Evolutionary conservation across 2,797 vertebrate genomes (phyloP), one percentile per base, ranked within the genome.

Genomic region (Heliangelus exortis): DNA sequence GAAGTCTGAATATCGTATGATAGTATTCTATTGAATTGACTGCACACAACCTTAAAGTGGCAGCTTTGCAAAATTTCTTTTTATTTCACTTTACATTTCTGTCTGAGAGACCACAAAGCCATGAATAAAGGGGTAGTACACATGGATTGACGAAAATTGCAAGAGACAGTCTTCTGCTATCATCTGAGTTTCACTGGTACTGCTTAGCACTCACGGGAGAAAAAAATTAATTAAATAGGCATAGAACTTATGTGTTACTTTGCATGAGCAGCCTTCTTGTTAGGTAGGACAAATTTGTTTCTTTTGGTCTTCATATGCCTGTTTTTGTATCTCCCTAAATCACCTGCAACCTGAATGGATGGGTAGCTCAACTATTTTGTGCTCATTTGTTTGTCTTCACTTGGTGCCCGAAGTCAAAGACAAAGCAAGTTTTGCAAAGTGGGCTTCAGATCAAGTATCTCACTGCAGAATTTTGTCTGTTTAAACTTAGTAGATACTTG

Each of bases 51-150:
- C 77, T 80, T 50, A 85, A 92, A 95, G 57, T 76, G 63, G 29
- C 21, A 84, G 82, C 84, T 96, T 96, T 94, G 74, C 54, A 95
- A 92, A 94, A 93, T 25, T 82, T 9, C 28, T 62, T 34, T 84
- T 92, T 53, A 73, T 89, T 95, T 95, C 78, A 74, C 33, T 91
- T 92, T 93, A 82, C 21, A 12, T 78, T 94, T 79, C 23, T 6
- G n/a, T 69, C 45, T 66, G 53, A 82, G 48, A 54, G 53, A 87
- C 53, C 45, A 76, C 18, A 84, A 54, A 92, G 20, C 23, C 31
- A 54, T 51, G 53, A 81, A 62, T 15, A 63, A 71, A 83, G 48
- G 72, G 34, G 22, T 21, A 90, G 45, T 33, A 50, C 58, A 33
- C 6, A 39, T 28, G 58, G 50, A 63, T 79, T 48, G 66, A 89